phyloP scores from a whole-genome alignment of 1,140 invertebrate genomes.

The Hesperophylax magnus region DNA sequence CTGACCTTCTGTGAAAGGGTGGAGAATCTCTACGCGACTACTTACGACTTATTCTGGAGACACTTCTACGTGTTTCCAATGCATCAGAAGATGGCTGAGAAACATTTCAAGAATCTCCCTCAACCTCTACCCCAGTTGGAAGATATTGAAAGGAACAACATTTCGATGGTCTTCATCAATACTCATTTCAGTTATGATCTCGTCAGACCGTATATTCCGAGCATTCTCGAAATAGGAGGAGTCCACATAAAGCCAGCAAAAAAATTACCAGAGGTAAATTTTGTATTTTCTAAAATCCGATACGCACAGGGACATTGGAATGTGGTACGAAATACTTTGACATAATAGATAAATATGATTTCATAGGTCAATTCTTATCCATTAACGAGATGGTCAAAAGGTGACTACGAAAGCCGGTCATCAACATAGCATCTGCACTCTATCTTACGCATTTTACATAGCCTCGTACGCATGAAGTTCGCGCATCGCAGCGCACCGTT shows the following conservation, averaged over 20 bases:
- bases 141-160: conserved; percentile 61
- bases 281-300: too few relatives aligned
- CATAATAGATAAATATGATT: too few relatives aligned
- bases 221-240: conserved; percentile 54
- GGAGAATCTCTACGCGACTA: conserved; percentile 44
- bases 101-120: conserved; percentile 58
- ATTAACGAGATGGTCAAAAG: neutral
- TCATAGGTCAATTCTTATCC: too few relatives aligned
- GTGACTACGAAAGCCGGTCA: too few relatives aligned
- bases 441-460: too few relatives aligned
- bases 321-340: too few relatives aligned
- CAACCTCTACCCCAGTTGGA: conserved; percentile 61
- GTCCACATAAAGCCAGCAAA: conserved; percentile 50
- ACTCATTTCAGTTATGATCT: conserved; percentile 58
- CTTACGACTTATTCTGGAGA: conserved; percentile 49
- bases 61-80: conserved; percentile 47
- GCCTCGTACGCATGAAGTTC: too few relatives aligned
- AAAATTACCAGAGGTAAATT: conserved; percentile 59
- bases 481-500: too few relatives aligned
- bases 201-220: conserved; percentile 49
- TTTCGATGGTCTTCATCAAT: conserved; percentile 62
- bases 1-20: conserved; percentile 51
- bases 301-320: too few relatives aligned
- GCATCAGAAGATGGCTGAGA: conserved; percentile 61
- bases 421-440: too few relatives aligned